Evolutionary conservation across 2,888 invertebrate species (phyloP), one percentile per base, ranked within the genome.

Genomic region (Meganola albula): DNA sequence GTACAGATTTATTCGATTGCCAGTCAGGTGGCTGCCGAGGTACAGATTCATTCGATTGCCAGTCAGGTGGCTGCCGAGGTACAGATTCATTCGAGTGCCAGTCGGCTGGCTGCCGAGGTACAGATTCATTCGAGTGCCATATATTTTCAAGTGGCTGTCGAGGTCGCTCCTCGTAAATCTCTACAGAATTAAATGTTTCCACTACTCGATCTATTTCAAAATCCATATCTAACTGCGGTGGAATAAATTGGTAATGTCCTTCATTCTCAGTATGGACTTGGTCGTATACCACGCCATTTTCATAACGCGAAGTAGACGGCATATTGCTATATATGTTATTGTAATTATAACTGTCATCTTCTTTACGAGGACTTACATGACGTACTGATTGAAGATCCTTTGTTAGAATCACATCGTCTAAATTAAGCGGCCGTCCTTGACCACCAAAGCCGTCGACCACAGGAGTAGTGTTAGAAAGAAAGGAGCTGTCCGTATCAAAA

Each of bases 381-480:
- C 73, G 65, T 0, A 70, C 66, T 1, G 70, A 49, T 31, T 74
- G 75, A 8, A 77, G 46, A 20, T 83, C 84, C 27, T 74, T 76
- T 0, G 76, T 68, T 0, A 82, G 53, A 2, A 83, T 74, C 0
- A 83, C 71, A 22, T 86, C 84, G 26, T 85, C 85, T 10, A 82
- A 42, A 39, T 87, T 83, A 1, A 87, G 39, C 0, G 84, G 87
- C 2, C 86, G 61, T 0, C 86, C 87, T 49, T 80, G 85, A 0
- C 87, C 87, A 0, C 73, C 85, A 27, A 87, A 87, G 0, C 86
- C 85, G 37, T 87, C 87, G 0, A 87, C 87, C 0, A 87, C 87
- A 0, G 87, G 87, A 0, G 80, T 84, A 0, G 86, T 85, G 44
- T 87, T 87, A 0, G 85, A 85, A 1, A 87, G 54, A 27, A 85